phyloP scores from a whole-genome alignment of 2,888 invertebrate species.

The Amblyjoppa proteus region DNA sequence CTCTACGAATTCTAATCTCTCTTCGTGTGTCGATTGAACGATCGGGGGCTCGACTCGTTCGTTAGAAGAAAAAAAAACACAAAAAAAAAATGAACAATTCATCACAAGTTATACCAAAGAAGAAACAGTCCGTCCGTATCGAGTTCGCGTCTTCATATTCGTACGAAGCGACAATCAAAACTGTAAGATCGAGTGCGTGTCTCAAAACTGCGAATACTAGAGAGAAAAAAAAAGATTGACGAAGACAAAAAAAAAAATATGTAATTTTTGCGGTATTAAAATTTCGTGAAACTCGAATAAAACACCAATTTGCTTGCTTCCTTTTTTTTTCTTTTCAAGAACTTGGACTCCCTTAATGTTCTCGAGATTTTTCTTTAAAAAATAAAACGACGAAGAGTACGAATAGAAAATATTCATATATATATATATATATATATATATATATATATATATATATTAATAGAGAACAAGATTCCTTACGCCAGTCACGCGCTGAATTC shows the following conservation, averaged over 20 bases:
- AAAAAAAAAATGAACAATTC: conserved; percentile 27
- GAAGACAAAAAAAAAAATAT: not conserved
- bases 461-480: conserved; percentile 59
- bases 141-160: conserved; percentile 13
- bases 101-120: conserved; percentile 18
- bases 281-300: conserved; percentile 36
- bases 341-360: not conserved
- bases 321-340: not conserved
- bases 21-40: conserved; percentile 11
- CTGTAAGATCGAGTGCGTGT: conserved; percentile 43
- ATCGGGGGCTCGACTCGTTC: conserved; percentile 49
- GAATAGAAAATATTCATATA: conserved; percentile 38
- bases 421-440: conserved; percentile 50
- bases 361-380: conserved; percentile 12
- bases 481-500: conserved; percentile 71
- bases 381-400: conserved; percentile 41
- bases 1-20: conserved; percentile 28
- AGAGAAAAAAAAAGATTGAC: conserved; percentile 30
- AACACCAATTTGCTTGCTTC: not conserved
- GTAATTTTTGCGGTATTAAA: conserved; percentile 24
- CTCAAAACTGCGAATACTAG: conserved; percentile 39
- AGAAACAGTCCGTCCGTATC: conserved; percentile 21
- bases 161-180: conserved; percentile 20
- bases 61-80: conserved; percentile 20
- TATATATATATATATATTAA: conserved; percentile 50